Percentiles rank a stretch among this genome's conserved stretches.
These are phyloP conservation scores for Ormyrus rosae DNA, from an alignment of 2,888 invertebrate species.

Conservation along the genomic window DNA sequence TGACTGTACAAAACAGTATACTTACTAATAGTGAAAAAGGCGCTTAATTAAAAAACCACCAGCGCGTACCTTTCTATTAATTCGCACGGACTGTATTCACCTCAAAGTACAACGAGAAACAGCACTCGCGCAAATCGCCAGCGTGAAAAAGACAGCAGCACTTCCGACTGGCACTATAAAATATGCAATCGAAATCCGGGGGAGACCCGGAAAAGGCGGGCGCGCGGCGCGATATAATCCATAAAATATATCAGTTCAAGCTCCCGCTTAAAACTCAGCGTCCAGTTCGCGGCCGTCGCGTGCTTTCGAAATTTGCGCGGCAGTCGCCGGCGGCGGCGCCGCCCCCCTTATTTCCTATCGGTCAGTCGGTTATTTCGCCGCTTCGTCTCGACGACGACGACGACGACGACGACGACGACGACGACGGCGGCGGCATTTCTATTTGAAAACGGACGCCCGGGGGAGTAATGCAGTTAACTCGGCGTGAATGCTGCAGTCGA, in stretches of 20 bases:
- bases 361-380: constrained; percentile 58
- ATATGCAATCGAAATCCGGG: too few relatives aligned
- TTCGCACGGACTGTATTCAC: too few relatives aligned
- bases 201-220: background rate
- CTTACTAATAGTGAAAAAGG: too few relatives aligned
- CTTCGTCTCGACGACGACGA: constrained; percentile 25
- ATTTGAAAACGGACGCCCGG: constrained; percentile 22
- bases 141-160: too few relatives aligned
- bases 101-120: too few relatives aligned
- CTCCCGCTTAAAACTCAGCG: constrained; percentile 22
- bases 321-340: constrained; percentile 60
- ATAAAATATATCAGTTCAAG: constrained; percentile 42
- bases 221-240: constrained; percentile 31
- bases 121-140: too few relatives aligned
- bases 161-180: too few relatives aligned
- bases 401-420: too few relatives aligned
- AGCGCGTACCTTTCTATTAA: too few relatives aligned
- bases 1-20: too few relatives aligned
- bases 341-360: constrained; percentile 64
- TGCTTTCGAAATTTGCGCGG: constrained; percentile 54
- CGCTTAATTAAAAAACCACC: too few relatives aligned
- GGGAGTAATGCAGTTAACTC: background rate
- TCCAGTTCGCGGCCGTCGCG: too few relatives aligned
- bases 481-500: background rate
- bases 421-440: constrained; percentile 1